Conservation (phyloP, 2,113 vertebrate species). For the Pyrgilauda ruficollis region DNA sequence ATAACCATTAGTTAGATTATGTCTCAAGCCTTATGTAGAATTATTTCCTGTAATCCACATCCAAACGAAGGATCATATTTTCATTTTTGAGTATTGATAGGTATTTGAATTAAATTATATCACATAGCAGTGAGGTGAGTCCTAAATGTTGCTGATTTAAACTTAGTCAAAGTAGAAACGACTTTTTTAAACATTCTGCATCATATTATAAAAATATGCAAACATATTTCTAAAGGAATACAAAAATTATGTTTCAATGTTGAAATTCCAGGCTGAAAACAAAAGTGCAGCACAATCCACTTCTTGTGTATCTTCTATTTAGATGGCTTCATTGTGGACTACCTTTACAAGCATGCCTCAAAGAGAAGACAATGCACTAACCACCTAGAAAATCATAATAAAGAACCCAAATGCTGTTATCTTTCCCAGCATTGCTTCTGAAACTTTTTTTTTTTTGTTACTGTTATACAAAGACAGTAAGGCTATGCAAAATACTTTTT, state of each 20-base stretch:
- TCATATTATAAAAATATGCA: background rate
- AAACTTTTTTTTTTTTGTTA: background rate
- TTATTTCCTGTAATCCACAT: background rate
- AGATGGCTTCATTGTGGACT: background rate
- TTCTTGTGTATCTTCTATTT: background rate
- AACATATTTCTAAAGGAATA: background rate
- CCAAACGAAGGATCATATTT: background rate
- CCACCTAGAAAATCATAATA: background rate
- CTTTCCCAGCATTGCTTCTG: background rate
- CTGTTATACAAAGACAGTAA: background rate
- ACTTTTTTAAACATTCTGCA: background rate
- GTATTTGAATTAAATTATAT: background rate
- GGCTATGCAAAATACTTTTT: background rate
- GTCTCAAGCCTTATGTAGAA: background rate
- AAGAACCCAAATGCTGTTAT: background rate
- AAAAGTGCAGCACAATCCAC: background rate
- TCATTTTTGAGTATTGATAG: background rate
- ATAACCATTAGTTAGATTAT: background rate
- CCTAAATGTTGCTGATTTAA: background rate
- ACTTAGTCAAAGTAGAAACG: background rate
- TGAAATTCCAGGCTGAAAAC: background rate
- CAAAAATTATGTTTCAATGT: background rate
- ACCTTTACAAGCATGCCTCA: background rate
- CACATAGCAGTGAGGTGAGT: background rate
- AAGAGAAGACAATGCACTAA: background rate